Conservation (phyloP, 2,888 invertebrate species). For the Coecobrya sp. region DNA sequence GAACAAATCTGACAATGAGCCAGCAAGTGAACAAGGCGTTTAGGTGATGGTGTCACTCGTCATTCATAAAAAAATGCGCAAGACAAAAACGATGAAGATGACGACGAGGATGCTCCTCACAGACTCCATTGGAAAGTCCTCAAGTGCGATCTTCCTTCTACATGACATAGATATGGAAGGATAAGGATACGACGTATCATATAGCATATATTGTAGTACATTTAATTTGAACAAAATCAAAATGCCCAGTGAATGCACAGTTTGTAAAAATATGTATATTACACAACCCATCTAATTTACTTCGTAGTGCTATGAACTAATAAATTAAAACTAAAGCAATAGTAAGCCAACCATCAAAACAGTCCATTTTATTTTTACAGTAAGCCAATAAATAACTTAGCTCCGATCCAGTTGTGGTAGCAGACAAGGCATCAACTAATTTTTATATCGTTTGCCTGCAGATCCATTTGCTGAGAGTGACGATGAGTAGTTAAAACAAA, state of each 20-base stretch:
- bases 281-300: too few species aligned
- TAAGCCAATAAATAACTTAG: background rate
- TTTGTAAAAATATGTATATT: too few species aligned
- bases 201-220: background rate
- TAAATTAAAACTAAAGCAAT: slow-evolving; percentile 46
- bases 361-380: background rate
- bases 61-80: slow-evolving; percentile 7
- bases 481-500: too few species aligned
- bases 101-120: background rate
- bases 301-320: background rate
- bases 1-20: slow-evolving; percentile 29
- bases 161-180: background rate
- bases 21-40: slow-evolving; percentile 17
- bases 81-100: slow-evolving; percentile 34
- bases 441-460: background rate
- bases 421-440: background rate
- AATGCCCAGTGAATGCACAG: too few species aligned
- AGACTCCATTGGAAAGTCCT: slow-evolving; percentile 2
- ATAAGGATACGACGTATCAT: background rate
- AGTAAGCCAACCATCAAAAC: slow-evolving; percentile 34
- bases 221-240: background rate
- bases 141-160: slow-evolving; percentile 55
- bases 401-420: background rate
- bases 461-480: background rate
- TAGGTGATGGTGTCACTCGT: background rate